These are phyloP conservation scores for Dryobotodes eremita DNA, from an alignment of 2,888 invertebrate species.

Conservation along the genomic window DNA sequence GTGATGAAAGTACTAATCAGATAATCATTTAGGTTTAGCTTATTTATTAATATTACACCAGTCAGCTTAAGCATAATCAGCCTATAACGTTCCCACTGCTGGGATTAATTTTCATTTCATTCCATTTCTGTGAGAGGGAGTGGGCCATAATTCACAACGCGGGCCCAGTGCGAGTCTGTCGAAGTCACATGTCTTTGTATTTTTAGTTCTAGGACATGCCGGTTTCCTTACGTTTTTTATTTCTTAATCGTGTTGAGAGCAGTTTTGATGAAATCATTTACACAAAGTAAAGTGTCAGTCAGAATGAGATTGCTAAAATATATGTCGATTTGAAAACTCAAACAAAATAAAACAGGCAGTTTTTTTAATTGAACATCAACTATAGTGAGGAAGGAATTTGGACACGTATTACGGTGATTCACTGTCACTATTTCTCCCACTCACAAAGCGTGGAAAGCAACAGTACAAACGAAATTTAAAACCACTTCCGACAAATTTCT, in stretches of 20 bases:
- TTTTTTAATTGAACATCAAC: conserved; percentile 28
- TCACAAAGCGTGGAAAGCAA: conserved; percentile 43
- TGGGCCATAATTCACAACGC: too few relatives aligned
- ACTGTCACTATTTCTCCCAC: conserved; percentile 24
- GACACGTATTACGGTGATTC: conserved; percentile 38
- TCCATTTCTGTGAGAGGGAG: too few relatives aligned
- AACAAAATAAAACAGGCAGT: neutral
- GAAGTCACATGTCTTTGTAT: too few relatives aligned
- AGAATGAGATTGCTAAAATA: conserved; percentile 1
- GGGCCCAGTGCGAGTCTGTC: too few relatives aligned
- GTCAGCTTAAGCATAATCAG: neutral
- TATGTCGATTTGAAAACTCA: neutral
- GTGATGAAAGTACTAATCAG: conserved; percentile 16
- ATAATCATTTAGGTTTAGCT: conserved; percentile 4
- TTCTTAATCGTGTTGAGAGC: too few relatives aligned
- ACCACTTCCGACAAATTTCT: conserved; percentile 62
- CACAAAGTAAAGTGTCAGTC: neutral
- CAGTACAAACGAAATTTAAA: conserved; percentile 54
- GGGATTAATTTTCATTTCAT: too few relatives aligned
- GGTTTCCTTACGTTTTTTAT: too few relatives aligned
- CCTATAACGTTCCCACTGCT: too few relatives aligned
- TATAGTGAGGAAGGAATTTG: conserved; percentile 15
- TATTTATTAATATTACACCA: neutral
- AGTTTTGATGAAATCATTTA: too few relatives aligned
- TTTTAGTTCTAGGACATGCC: too few relatives aligned